Base-by-base conservation (phyloP, 2,888 invertebrate species). In the Drosophila robusta region DNA sequence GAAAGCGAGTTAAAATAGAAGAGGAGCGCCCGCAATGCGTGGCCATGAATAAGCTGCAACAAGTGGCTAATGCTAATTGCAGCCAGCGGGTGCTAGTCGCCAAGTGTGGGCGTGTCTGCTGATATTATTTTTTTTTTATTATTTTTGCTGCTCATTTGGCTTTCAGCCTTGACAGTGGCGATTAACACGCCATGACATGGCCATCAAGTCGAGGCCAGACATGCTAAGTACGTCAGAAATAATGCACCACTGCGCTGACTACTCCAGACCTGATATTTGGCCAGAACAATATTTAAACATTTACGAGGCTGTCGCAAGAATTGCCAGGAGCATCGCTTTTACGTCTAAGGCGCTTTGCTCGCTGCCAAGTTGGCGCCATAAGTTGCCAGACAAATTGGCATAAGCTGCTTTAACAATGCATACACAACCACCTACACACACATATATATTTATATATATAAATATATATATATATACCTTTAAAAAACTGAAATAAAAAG, bases 1-100 rank as follows among this genome's bases (percentile, higher is more conserved):
- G 52, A 47, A 16, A 44, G 18, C 8, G 16, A 14, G 16, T 5
- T 22, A 36, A 54, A 49, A 18, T 18, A 26, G 45, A 42, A 60
- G 4, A 47, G 60, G 46, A 47, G 50, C 38, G 74, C 9, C 51
- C 29, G 32, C 36, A 44, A 32, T 29, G 34, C 42, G 9, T 63
- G 61, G 26, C 42, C 47, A 9, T 57, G 57, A n/a, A 50, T 16
- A 44, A 64, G 49, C 38, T 51, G 74, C 78, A 78, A 65, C 78
- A 62, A 58, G 78, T 70, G 36, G 63, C 49, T 65, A 66, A 86
- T 77, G 68, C 70, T 80, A 86, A 83, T 80, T 80, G 74, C 66
- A 51, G 55, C 32, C 50, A 55, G 58, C 14, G 74, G 71, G 46
- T 26, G 61, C 65, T 32, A 7, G 12, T 7, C 11, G 9, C 8